Conservation (phyloP, 2,888 invertebrate genomes). For the Oasisia sp. region DNA sequence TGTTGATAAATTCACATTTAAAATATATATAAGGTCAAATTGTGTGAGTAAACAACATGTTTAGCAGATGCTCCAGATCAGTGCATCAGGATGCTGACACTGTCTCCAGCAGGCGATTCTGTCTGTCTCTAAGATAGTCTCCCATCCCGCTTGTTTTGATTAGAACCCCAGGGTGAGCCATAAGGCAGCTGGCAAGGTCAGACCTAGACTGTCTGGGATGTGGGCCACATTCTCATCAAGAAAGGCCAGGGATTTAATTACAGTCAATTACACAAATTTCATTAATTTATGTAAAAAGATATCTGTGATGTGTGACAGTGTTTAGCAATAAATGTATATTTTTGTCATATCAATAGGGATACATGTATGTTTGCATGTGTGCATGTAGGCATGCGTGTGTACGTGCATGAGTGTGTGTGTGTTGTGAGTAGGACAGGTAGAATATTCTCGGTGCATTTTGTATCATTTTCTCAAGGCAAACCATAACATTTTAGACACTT, state of each 20-base stretch:
- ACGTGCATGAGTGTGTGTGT: no score
- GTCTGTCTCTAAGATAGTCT: neutral
- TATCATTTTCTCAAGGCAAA: no score
- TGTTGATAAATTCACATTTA: no score
- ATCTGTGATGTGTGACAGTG: neutral
- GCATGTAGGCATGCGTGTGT: neutral
- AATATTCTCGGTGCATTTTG: no score
- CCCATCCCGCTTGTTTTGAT: neutral
- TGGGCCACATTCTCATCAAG: neutral
- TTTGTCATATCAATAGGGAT: neutral
- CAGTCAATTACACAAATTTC: neutral
- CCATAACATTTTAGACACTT: no score
- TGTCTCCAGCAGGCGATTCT: neutral
- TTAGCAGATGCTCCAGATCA: neutral
- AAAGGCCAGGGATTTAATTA: neutral
- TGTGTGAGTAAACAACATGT: neutral
- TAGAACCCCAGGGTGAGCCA: neutral
- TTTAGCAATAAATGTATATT: neutral
- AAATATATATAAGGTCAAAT: neutral
- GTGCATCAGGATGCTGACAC: neutral
- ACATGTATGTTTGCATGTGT: neutral
- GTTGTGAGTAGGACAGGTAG: no score
- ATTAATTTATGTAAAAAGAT: neutral
- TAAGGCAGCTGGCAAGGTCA: neutral
- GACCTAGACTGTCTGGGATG: neutral